These are phyloP conservation scores for Coelinius sp. DNA, from an alignment of 2,888 invertebrate species.

Conservation along the genomic window DNA sequence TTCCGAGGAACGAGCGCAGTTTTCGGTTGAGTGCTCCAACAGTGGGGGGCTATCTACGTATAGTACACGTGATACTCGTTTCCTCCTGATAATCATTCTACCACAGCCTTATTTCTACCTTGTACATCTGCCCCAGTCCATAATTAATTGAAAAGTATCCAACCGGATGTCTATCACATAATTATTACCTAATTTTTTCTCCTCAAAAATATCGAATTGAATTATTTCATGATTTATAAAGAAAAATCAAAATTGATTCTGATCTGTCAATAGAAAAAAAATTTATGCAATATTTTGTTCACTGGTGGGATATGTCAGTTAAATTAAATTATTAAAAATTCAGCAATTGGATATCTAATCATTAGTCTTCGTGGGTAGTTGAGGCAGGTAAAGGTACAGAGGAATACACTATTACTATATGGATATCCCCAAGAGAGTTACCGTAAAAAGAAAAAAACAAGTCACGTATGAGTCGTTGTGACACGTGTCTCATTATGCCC, in stretches of 20 bases:
- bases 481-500: conserved; percentile 40
- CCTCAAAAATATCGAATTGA: neutral
- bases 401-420: neutral
- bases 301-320: no score
- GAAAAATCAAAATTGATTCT: no score
- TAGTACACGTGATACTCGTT: neutral
- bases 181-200: neutral
- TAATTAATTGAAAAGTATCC: neutral
- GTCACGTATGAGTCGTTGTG: conserved; percentile 39
- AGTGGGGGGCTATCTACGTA: conserved; percentile 9
- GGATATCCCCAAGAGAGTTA: neutral
- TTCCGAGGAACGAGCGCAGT: conserved; percentile 31
- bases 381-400: conserved; percentile 8
- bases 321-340: neutral
- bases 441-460: conserved; percentile 17
- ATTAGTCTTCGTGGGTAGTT: neutral
- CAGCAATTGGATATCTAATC: neutral
- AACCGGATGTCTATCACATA: neutral
- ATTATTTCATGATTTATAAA: neutral
- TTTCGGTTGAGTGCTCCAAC: conserved; percentile 45
- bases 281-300: no score
- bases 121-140: neutral
- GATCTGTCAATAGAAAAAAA: no score
- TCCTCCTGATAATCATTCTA: conserved; percentile 17
- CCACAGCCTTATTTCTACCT: neutral